Percentiles rank a stretch among this genome's conserved stretches.
These are phyloP conservation scores for Cisticola juncidis DNA, from an alignment of 2,113 vertebrate species.

Conservation along the genomic window DNA sequence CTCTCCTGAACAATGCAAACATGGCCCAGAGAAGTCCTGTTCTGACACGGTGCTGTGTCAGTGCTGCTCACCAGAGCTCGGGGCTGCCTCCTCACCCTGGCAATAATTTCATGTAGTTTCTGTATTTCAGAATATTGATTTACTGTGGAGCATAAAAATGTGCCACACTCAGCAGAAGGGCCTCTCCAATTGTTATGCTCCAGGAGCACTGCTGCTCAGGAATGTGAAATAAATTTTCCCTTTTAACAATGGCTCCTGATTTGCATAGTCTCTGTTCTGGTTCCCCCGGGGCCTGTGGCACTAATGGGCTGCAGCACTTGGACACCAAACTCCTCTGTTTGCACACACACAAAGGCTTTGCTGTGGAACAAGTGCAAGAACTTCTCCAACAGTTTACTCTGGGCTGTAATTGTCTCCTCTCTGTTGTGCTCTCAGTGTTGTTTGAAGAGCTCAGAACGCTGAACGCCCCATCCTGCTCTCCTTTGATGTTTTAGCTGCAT, in stretches of 20 bases:
- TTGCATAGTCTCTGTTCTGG: constrained; percentile 27
- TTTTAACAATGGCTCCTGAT: constrained; percentile 49
- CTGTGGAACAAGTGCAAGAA: constrained; percentile 13
- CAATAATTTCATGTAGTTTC: neutral
- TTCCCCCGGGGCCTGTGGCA: neutral
- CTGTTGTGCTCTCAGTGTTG: neutral
- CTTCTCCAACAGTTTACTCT: neutral
- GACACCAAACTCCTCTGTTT: neutral
- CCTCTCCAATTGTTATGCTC: constrained; percentile 61
- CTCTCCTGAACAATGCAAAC: neutral
- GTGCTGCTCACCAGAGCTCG: neutral
- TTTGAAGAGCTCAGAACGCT: neutral
- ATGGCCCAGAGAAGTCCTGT: neutral
- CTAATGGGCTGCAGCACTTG: neutral
- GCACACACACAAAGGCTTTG: neutral
- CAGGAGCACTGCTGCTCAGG: constrained; percentile 58
- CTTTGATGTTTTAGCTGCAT: neutral
- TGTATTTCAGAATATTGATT: constrained; percentile 47
- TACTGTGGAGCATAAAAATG: constrained; percentile 43
- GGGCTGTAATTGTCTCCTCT: neutral
- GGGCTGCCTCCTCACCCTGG: neutral
- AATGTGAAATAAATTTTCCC: constrained; percentile 64
- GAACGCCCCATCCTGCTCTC: neutral
- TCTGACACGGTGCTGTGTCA: neutral
- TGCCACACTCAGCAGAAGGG: constrained; percentile 56